phyloP scores from a whole-genome alignment of 2,797 vertebrate species.

The Aplochiton taeniatus region DNA sequence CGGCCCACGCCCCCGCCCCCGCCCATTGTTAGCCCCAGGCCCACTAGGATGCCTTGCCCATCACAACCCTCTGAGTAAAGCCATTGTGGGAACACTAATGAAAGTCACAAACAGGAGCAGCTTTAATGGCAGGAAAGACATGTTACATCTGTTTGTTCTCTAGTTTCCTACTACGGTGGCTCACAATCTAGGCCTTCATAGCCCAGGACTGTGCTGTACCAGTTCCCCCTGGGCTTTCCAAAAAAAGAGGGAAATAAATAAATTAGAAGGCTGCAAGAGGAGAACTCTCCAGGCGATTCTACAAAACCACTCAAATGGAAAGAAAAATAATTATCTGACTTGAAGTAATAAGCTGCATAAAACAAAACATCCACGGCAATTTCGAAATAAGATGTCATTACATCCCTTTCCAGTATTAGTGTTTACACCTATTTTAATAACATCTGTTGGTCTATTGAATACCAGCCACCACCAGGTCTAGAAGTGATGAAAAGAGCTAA shows the following conservation, averaged over 20 bases:
- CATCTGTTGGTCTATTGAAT: slow-evolving; percentile 24
- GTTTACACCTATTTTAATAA: slow-evolving; percentile 30
- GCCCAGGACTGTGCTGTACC: neutral
- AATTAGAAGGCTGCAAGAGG: neutral
- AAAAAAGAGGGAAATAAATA: slow-evolving; percentile 12
- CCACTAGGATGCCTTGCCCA: too few species aligned
- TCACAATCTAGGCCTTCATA: neutral
- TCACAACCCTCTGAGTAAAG: too few species aligned
- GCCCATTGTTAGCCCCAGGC: neutral
- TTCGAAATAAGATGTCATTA: slow-evolving; percentile 26
- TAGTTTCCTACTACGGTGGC: neutral
- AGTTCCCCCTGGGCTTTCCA: slow-evolving; percentile 22
- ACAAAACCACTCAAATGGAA: slow-evolving; percentile 17
- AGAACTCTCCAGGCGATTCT: slow-evolving; percentile 24
- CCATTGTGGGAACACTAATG: too few species aligned
- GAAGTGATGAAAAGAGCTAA: neutral
- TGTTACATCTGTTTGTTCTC: neutral
- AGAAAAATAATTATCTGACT: slow-evolving; percentile 18
- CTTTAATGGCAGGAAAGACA: too few species aligned
- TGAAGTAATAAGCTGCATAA: slow-evolving; percentile 32
- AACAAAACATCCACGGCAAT: slow-evolving; percentile 1
- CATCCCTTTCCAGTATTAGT: slow-evolving; percentile 16
- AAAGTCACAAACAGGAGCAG: too few species aligned
- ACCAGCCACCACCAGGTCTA: neutral
- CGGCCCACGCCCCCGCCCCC: neutral